Evolutionary conservation across 2,797 vertebrate species (phyloP), one percentile per base, ranked within the genome.

Genomic region (Lates japonicus): DNA sequence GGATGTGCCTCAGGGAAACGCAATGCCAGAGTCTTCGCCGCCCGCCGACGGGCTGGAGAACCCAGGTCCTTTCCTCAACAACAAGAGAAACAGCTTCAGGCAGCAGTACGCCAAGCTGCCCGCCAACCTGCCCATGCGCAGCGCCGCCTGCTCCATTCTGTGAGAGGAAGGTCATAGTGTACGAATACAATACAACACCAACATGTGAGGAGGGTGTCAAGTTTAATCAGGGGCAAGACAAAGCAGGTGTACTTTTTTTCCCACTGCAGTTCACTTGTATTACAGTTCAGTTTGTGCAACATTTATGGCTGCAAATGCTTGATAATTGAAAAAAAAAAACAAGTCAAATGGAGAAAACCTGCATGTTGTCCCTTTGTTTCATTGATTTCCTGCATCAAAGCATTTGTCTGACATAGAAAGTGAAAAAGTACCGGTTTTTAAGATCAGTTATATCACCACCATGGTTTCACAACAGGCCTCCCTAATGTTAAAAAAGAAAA

Each of bases 31-130:
- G 76, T 85, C 70, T 1, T 70, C 58, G 22, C 64, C 82, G n/a
- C 78, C 89, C 51, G 33, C 68, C 7, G 93, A 91, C 3, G 87
- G 54, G 4, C 77, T 87, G 63, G 92, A 94, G 65, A 94, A 92
- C 73, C 73, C 81, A 4, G 90, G 49, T 19, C 88, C 87, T 7
- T 62, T 83, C 14, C 83, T 94, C 58, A 90, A 86, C 86, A 92
- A 70, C 62, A 95, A 93, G 90, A 94, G 87, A 58, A 84, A 93
- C 86, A 93, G 93, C 89, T 93, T 93, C 88, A 87, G 90, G 86
- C 92, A 93, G 87, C 94, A 94, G 86, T 94, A 92, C 7, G 76
- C n/a, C 76, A 93, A 90, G 85, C 84, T 95, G 87, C 94, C 95
- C 31, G 4, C 68, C 70, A 92, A 85, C 89, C 84, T 95, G 76